A percentile compares a stretch with the other conserved stretches of the same genome.
Evolutionary conservation across 2,888 invertebrate species (phyloP).

Genomic region (Lottia gigantea): DNA sequence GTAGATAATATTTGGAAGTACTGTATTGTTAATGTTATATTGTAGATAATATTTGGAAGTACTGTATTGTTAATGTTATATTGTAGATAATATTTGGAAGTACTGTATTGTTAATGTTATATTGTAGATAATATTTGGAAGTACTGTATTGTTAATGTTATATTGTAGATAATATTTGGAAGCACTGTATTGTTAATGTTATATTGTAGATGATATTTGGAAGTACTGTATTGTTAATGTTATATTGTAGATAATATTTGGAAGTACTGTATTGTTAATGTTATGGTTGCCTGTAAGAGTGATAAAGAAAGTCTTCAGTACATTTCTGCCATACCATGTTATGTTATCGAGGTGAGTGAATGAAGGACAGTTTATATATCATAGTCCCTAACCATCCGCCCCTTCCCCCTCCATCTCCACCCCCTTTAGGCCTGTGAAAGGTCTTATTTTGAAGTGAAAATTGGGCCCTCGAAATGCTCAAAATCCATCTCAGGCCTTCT

Average conservation of each 20-base stretch:
- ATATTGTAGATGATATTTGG: conserved; percentile 23
- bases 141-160: conserved; percentile 71
- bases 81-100: conserved; percentile 81
- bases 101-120: conserved; percentile 68
- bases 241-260: conserved; percentile 64
- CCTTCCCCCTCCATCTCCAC: too few species aligned
- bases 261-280: conserved; percentile 77
- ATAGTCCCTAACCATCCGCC: too few species aligned
- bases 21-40: background rate
- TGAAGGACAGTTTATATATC: background rate
- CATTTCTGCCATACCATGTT: conserved; percentile 90
- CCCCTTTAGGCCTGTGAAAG: too few species aligned
- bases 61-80: conserved; percentile 68
- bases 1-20: conserved; percentile 20
- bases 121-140: conserved; percentile 79
- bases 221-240: conserved; percentile 78
- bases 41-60: conserved; percentile 81
- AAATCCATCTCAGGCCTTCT: too few species aligned
- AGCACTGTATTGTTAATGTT: conserved; percentile 73
- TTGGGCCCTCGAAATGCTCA: too few species aligned
- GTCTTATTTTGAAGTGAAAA: too few species aligned
- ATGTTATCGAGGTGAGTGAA: conserved; percentile 72
- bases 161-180: conserved; percentile 77
- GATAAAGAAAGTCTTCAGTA: conserved; percentile 82
- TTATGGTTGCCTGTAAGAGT: conserved; percentile 93